phyloP scores from a whole-genome alignment of 2,113 vertebrate species.

The Cnemophilus loriae region DNA sequence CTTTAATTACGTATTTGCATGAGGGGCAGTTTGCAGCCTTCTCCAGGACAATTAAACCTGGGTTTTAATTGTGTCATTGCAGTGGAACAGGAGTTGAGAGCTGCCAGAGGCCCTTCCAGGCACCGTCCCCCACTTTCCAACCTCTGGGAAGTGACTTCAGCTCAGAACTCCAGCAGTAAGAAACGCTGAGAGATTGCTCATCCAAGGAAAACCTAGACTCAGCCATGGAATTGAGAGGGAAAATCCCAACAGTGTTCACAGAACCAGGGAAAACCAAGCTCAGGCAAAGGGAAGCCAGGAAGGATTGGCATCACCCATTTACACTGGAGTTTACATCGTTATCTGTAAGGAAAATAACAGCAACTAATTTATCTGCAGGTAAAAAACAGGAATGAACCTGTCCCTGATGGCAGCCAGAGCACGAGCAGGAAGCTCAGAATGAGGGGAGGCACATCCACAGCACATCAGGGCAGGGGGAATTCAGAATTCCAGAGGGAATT shows the following conservation, averaged over 20 bases:
- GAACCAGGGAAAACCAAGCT: not conserved
- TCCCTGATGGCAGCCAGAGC: not conserved
- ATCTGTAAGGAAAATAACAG: not conserved
- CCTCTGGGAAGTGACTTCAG: not conserved
- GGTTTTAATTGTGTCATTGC: not conserved
- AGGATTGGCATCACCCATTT: not conserved
- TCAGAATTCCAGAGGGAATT: not conserved
- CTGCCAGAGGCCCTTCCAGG: not conserved
- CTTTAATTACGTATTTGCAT: not conserved
- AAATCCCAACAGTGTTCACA: not conserved
- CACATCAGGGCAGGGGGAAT: not conserved
- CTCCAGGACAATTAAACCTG: not conserved
- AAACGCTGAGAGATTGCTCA: not conserved
- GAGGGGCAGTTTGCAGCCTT: not conserved
- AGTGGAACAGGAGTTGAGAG: not conserved
- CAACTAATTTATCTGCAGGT: not conserved
- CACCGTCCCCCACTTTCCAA: not conserved
- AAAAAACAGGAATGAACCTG: not conserved
- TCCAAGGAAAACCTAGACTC: not conserved
- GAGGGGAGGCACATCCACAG: not conserved
- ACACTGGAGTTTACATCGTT: not conserved
- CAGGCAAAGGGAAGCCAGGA: not conserved
- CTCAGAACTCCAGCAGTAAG: not conserved
- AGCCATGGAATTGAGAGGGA: not conserved
- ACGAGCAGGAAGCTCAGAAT: rapidly evolving